Base-by-base conservation (phyloP, 2,113 vertebrate species). In the Abramis brama region DNA sequence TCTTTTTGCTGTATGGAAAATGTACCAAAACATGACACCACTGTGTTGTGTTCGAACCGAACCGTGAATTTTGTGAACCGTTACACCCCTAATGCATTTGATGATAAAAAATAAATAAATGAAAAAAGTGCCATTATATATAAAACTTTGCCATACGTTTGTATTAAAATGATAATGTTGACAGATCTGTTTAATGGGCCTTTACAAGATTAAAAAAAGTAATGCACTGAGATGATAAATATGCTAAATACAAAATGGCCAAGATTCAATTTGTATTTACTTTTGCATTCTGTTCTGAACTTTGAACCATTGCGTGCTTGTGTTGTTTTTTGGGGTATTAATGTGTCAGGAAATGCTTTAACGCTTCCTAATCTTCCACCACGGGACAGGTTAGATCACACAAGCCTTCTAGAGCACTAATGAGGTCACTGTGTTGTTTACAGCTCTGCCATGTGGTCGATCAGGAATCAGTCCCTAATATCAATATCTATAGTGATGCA, bases 281-380 rank as follows among this genome's bases (percentile, higher is more conserved):
- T 25, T 47, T 47, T 47, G 43, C 13, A 12, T 27, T 47, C 73
- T 50, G n/a, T 25, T 75, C 23, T 75, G 75, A 55, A 73, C 33
- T 73, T 25, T 71, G 21, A 36, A 23, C 80, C 62, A 52, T 33
- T 33, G 80, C 5, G 5, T 52, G 30, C 19, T 55, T 71, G 80
- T 82, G 43, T 59, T 70, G 45, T n/a, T 70, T 82, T 52, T 64
- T 81, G 33, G 2, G 43, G 62, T 2, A 82, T 82, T 82, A 82
- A 68, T 68, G 27, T 30, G 15, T 39, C 36, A n/a, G 64, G 12
- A 70, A 82, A 47, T 19, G 57, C 13, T 2, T 8, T 45, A 80
- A 64, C 60, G 1, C 62, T 43, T 33, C 23, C 52, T 60, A 78
- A 79, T 55, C 86, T 83, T 45, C 8, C 36, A 59, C 36, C 73